A percentile compares a stretch with the other conserved stretches of the same genome.
Evolutionary conservation across 2,113 vertebrate genomes (phyloP).

Genomic region (Oncorhynchus nerka): DNA sequence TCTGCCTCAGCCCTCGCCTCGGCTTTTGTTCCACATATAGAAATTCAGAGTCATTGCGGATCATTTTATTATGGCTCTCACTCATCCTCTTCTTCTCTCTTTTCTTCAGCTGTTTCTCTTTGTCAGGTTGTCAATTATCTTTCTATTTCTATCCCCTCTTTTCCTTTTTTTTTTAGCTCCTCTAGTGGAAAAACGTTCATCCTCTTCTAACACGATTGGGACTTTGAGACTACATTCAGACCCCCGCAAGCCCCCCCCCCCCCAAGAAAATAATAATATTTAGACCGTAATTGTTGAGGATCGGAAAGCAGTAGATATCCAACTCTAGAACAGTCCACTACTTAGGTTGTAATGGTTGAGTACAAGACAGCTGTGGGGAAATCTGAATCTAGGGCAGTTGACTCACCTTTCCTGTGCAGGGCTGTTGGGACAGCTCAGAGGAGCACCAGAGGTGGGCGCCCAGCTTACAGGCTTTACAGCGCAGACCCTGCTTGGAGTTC

Average conservation of each 20-base stretch:
- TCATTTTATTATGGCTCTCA: constrained; percentile 1
- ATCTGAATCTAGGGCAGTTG: neutral
- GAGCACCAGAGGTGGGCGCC: constrained; percentile 88
- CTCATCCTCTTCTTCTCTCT: neutral
- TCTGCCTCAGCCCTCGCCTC: constrained; percentile 19
- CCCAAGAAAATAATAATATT: neutral
- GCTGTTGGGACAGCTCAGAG: constrained; percentile 83
- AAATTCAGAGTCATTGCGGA: constrained; percentile 17
- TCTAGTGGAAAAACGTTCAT: constrained; percentile 43
- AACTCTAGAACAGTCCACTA: constrained; percentile 7
- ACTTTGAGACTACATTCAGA: constrained; percentile 51
- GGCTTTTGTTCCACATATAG: constrained; percentile 17
- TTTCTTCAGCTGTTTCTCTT: too few species aligned
- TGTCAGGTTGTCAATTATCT: constrained; percentile 18
- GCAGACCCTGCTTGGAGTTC: constrained; percentile 87
- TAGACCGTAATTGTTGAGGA: neutral
- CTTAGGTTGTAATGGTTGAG: neutral
- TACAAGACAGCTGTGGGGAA: neutral
- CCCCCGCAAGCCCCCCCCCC: constrained; percentile 19
- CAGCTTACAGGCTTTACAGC: constrained; percentile 85
- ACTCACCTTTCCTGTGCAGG: constrained; percentile 82
- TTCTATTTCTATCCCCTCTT: constrained; percentile 34
- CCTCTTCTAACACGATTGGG: constrained; percentile 37
- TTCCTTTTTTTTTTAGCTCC: constrained; percentile 26
- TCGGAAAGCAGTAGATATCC: too few species aligned